phyloP scores from a whole-genome alignment of 2,113 vertebrate species.

The Ophiodon elongatus region DNA sequence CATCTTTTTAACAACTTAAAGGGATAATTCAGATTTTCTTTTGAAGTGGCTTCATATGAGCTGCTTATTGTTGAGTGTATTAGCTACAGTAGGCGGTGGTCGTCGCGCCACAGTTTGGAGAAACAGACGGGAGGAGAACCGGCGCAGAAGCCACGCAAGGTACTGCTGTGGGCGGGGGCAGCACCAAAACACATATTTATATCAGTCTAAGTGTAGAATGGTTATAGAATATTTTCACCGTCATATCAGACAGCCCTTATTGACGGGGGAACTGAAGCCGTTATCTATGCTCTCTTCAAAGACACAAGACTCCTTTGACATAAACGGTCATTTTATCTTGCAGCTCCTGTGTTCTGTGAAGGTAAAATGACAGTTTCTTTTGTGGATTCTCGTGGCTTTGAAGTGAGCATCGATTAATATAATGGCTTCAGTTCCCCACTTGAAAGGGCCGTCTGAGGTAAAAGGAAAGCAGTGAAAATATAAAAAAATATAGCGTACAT shows the following conservation, averaged over 20 bases:
- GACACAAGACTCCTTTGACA: neutral
- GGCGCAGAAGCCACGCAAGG: neutral
- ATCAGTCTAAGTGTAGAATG: too few relatives aligned
- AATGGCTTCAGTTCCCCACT: neutral
- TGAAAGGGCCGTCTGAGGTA: neutral
- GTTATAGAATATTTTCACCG: neutral
- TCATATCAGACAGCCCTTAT: neutral
- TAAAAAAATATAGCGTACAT: neutral
- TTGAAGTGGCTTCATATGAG: neutral
- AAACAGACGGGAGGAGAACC: neutral
- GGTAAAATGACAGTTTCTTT: neutral
- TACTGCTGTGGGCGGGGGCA: neutral
- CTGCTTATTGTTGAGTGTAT: neutral
- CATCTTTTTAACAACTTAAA: neutral
- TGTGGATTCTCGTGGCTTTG: neutral
- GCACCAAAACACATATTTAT: neutral
- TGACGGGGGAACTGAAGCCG: too few relatives aligned
- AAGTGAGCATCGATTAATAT: neutral
- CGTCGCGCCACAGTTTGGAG: too few relatives aligned
- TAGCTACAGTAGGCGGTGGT: neutral
- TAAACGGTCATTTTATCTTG: neutral
- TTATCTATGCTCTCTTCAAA: neutral
- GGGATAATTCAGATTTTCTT: neutral
- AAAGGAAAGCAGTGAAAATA: neutral
- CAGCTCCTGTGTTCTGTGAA: neutral